Conservation (phyloP, 2,113 vertebrate species). For the Epinephelus lanceolatus region DNA sequence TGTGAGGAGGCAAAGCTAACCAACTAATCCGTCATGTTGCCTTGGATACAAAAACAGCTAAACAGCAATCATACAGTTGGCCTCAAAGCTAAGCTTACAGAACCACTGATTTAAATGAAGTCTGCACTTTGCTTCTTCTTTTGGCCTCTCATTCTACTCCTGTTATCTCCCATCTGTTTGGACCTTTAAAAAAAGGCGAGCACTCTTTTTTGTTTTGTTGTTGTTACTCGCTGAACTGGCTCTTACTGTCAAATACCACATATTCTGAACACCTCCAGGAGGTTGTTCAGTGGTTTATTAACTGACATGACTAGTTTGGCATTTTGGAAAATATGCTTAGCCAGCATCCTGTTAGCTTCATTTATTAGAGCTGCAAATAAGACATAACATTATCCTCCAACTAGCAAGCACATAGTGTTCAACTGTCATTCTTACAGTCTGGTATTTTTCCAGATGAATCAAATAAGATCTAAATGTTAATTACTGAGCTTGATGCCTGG, state of each 20-base stretch:
- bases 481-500: neutral
- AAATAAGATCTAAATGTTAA: neutral
- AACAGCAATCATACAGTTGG: constrained; percentile 5
- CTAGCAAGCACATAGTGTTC: neutral
- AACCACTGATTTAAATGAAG: neutral
- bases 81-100: neutral
- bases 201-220: neutral
- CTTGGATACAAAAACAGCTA: constrained; percentile 33
- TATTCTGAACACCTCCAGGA: neutral
- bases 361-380: neutral
- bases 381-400: neutral
- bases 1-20: constrained; percentile 31
- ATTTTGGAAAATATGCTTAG: neutral
- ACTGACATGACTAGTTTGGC: neutral
- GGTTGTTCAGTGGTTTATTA: neutral
- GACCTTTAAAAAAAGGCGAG: neutral
- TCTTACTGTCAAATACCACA: neutral
- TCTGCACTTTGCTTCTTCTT: neutral
- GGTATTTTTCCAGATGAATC: neutral
- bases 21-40: constrained; percentile 20
- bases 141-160: neutral
- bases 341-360: neutral
- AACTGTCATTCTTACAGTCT: neutral
- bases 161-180: neutral
- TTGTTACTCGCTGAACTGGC: neutral